Evolutionary conservation across 2,797 vertebrate genomes (phyloP).

Genomic region (Carapus acus): DNA sequence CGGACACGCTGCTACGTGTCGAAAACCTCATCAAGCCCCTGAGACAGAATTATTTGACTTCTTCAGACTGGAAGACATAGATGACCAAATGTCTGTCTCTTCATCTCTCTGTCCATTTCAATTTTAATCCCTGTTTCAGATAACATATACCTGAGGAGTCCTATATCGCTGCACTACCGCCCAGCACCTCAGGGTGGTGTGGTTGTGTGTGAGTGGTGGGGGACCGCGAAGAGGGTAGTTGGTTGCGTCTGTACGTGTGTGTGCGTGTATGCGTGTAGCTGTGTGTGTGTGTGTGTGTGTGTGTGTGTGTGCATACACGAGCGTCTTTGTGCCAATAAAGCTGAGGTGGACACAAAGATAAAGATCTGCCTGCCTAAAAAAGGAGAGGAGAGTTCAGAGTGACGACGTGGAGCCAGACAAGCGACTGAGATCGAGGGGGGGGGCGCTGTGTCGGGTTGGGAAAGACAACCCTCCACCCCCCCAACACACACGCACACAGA

Average conservation of each 20-base stretch:
- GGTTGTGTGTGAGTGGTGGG: conserved; percentile 45
- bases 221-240: conserved; percentile 6
- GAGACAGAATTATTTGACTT: not conserved
- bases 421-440: conserved; percentile 31
- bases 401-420: conserved; percentile 47
- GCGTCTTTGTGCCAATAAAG: conserved; percentile 39
- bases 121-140: not conserved
- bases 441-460: conserved; percentile 10
- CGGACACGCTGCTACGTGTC: conserved; percentile 23
- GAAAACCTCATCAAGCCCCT: not conserved
- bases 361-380: conserved; percentile 64
- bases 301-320: too few relatives aligned
- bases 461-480: conserved; percentile 4
- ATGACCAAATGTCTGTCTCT: not conserved
- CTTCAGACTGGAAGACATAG: conserved; percentile 3
- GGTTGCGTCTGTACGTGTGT: too few relatives aligned
- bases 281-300: too few relatives aligned
- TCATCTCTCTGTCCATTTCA: not conserved
- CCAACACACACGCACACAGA: too few relatives aligned
- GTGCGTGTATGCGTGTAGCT: too few relatives aligned
- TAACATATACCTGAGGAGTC: conserved; percentile 2
- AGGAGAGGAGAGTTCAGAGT: conserved; percentile 52
- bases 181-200: conserved; percentile 65
- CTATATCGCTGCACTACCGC: conserved; percentile 28
- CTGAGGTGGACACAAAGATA: conserved; percentile 51